Percentiles rank a stretch among this genome's conserved stretches.
phyloP scores from a whole-genome alignment of 1,140 invertebrate species.

The Rhopalosiphum padi region DNA sequence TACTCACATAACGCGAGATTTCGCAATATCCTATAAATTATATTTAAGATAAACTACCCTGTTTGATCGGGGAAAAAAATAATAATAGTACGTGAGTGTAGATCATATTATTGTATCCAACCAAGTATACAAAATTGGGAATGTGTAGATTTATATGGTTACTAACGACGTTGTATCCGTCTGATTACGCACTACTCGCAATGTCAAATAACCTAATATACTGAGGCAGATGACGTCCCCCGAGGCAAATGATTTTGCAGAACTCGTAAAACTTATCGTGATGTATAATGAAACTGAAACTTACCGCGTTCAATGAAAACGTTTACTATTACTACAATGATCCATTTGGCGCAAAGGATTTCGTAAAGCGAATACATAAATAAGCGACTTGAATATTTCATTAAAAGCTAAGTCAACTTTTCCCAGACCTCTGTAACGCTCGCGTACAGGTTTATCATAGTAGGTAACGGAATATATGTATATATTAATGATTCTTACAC shows the following conservation, averaged over 20 bases:
- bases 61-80: neutral
- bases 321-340: neutral
- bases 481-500: neutral
- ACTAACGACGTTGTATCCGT: neutral
- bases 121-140: neutral
- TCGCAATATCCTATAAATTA: neutral
- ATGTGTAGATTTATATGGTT: neutral
- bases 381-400: slow-evolving; percentile 9
- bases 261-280: neutral
- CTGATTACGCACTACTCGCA: neutral
- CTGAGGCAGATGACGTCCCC: neutral
- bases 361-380: neutral
- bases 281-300: neutral
- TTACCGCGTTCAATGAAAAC: neutral
- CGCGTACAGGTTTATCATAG: neutral
- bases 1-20: neutral
- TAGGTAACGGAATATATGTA: neutral
- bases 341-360: neutral
- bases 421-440: neutral
- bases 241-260: neutral
- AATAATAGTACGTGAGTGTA: neutral
- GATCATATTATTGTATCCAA: neutral
- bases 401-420: slow-evolving; percentile 11
- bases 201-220: slow-evolving; percentile 11
- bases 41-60: neutral